Conservation (phyloP, 2,113 vertebrate species). For the Serinus canaria region DNA sequence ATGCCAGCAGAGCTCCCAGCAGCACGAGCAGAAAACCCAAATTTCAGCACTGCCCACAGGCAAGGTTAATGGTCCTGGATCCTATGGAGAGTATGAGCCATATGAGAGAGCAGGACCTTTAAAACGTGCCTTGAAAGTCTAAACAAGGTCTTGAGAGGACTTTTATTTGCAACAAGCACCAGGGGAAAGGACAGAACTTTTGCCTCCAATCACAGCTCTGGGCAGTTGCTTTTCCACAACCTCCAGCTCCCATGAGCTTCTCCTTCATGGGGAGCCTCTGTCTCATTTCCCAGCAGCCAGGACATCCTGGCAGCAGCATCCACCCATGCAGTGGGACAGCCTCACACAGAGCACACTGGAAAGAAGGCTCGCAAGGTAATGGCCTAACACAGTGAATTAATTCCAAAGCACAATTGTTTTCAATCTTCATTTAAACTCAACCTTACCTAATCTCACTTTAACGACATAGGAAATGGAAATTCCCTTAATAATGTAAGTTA, state of each 20-base stretch:
- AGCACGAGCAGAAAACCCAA: not conserved
- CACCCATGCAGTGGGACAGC: not conserved
- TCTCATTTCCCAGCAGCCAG: not conserved
- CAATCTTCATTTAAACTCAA: conserved; percentile 74
- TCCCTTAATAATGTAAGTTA: conserved; percentile 84
- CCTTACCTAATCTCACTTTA: conserved; percentile 78
- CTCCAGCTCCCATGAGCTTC: not conserved
- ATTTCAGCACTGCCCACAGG: not conserved
- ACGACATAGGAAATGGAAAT: conserved; percentile 82
- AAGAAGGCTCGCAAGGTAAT: not conserved
- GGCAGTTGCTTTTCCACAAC: fast-evolving
- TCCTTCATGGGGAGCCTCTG: not conserved
- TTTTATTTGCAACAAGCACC: not conserved
- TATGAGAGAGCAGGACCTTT: not conserved
- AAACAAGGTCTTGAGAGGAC: not conserved
- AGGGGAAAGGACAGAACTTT: not conserved
- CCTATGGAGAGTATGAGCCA: fast-evolving
- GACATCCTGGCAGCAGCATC: not conserved
- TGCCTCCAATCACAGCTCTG: not conserved
- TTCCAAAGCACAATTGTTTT: conserved; percentile 79
- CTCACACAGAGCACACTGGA: not conserved
- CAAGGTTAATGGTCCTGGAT: not conserved
- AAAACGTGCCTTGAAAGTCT: not conserved
- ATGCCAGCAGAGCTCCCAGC: not conserved
- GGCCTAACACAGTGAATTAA: conserved; percentile 63